Conservation (phyloP, 2,113 vertebrate genomes). For the Octodon degus region DNA sequence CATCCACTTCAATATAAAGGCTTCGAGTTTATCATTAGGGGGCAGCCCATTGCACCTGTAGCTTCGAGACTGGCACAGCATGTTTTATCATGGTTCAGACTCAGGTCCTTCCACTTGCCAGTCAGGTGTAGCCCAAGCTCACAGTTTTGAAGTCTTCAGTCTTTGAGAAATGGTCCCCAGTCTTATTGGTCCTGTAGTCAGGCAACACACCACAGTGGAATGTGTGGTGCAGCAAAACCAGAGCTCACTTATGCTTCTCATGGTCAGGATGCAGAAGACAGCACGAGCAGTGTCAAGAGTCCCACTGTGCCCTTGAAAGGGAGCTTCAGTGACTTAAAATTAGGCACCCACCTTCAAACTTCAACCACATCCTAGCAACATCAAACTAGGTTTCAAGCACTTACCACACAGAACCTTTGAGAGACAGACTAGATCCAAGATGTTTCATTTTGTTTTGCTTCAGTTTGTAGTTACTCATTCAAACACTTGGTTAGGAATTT, state of each 20-base stretch:
- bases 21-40: too few species aligned
- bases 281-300: not conserved
- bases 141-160: not conserved
- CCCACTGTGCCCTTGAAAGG: not conserved
- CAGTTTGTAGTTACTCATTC: not conserved
- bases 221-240: not conserved
- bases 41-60: too few species aligned
- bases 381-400: not conserved
- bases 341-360: too few species aligned
- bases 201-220: not conserved
- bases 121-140: too few species aligned
- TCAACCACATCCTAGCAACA: rapidly evolving
- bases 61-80: too few species aligned
- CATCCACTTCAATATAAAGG: too few species aligned
- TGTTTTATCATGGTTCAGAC: too few species aligned
- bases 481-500: not conserved
- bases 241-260: not conserved
- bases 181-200: not conserved
- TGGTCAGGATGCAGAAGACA: not conserved
- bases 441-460: not conserved
- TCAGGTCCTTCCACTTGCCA: too few species aligned
- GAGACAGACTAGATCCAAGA: not conserved
- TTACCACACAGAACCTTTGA: not conserved
- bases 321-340: not conserved
- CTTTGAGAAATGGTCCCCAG: too few species aligned